Percentiles rank a stretch among this genome's conserved stretches.
phyloP scores from a whole-genome alignment of 2,113 vertebrate species.

The Sterna hirundo region DNA sequence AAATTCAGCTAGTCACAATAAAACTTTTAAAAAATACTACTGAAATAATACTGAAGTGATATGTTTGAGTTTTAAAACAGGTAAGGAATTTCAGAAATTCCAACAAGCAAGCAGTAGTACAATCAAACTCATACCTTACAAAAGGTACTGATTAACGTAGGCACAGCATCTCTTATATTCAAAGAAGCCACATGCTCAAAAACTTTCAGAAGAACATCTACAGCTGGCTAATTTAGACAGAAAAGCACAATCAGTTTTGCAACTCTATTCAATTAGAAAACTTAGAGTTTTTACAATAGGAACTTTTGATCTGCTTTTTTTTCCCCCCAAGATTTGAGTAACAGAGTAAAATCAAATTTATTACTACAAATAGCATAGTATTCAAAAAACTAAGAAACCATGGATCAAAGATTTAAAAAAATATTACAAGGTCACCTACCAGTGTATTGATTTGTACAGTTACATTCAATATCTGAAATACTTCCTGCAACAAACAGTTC shows the following conservation, averaged over 20 bases:
- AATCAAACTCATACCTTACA: constrained; percentile 79
- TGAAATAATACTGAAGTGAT: background rate
- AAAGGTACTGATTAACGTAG: constrained; percentile 79
- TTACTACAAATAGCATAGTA: background rate
- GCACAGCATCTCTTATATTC: constrained; percentile 67
- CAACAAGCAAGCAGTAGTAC: background rate
- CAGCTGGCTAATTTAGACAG: constrained; percentile 77
- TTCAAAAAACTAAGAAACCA: background rate
- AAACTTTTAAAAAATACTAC: background rate
- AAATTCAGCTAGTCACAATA: background rate
- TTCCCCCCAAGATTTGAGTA: background rate
- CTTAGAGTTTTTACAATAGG: background rate
- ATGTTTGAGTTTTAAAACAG: background rate
- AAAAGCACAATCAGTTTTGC: constrained; percentile 37
- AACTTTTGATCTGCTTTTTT: background rate
- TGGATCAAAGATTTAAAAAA: background rate
- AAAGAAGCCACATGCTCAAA: constrained; percentile 82
- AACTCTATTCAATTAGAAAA: background rate
- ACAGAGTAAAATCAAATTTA: background rate
- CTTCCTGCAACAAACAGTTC: constrained; percentile 75
- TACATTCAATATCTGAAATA: constrained; percentile 80
- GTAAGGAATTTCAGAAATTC: background rate
- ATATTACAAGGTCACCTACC: constrained; percentile 77
- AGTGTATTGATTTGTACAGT: constrained; percentile 73
- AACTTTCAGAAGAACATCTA: constrained; percentile 80